phyloP scores from a whole-genome alignment of 2,797 vertebrate genomes.

The Pipistrellus kuhlii region DNA sequence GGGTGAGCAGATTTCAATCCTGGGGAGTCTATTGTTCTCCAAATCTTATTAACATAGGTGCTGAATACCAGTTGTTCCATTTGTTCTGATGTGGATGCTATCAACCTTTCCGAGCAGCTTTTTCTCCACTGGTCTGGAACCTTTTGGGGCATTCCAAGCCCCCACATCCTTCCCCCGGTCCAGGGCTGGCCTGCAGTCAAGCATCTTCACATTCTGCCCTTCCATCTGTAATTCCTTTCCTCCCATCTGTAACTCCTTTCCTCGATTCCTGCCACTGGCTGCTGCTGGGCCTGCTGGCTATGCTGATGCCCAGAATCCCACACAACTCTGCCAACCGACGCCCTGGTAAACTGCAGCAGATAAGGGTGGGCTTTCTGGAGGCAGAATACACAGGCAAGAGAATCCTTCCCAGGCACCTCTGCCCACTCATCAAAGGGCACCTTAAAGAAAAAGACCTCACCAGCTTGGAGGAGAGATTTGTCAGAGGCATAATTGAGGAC shows the following conservation, averaged over 20 bases:
- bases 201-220: constrained; percentile 76
- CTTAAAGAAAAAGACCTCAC: neutral
- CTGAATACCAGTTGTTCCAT: constrained; percentile 66
- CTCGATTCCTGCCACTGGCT: constrained; percentile 64
- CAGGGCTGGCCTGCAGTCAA: constrained; percentile 68
- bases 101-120: constrained; percentile 62
- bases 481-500: neutral
- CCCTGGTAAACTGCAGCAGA: neutral
- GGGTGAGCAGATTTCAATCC: constrained; percentile 41
- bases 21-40: constrained; percentile 31
- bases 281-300: constrained; percentile 64
- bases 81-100: constrained; percentile 18
- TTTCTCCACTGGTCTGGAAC: constrained; percentile 64
- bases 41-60: constrained; percentile 57
- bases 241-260: constrained; percentile 77
- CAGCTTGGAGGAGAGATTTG: neutral
- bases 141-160: constrained; percentile 76
- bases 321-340: constrained; percentile 41
- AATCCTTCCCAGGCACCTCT: neutral
- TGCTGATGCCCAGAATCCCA: constrained; percentile 68
- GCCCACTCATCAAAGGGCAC: neutral
- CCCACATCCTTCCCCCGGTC: neutral
- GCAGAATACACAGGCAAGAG: neutral
- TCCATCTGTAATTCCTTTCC: constrained; percentile 77
- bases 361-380: neutral